Conservation (phyloP, 2,113 vertebrate species). For the Pongo abelii region DNA sequence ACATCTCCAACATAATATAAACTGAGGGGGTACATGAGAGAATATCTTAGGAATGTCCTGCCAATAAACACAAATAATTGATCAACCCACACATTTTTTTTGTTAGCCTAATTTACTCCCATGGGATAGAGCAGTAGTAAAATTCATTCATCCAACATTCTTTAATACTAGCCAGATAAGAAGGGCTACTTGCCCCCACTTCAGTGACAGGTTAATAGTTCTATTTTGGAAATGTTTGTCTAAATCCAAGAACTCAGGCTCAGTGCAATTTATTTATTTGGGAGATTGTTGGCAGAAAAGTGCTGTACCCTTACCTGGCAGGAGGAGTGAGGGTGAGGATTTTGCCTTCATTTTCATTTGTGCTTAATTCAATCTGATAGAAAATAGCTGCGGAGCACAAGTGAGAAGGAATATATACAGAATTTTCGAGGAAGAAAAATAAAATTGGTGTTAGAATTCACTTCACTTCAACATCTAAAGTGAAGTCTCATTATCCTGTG, state of each 20-base stretch:
- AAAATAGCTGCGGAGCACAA: neutral
- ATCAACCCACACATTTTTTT: slow-evolving; percentile 57
- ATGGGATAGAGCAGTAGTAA: slow-evolving; percentile 3
- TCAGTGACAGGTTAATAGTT: slow-evolving; percentile 63
- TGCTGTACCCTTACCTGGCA: slow-evolving; percentile 21
- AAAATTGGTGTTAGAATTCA: neutral
- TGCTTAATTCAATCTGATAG: slow-evolving; percentile 25
- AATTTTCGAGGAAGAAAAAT: neutral
- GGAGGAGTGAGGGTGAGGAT: neutral
- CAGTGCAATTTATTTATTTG: slow-evolving; percentile 40
- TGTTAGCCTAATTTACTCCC: slow-evolving; percentile 31
- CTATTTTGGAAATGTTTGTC: slow-evolving; percentile 55
- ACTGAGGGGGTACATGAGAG: neutral
- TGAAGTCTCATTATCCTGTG: neutral
- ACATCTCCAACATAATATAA: slow-evolving; percentile 66
- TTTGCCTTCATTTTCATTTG: slow-evolving; percentile 23
- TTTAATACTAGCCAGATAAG: slow-evolving; percentile 62
- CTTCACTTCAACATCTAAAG: neutral
- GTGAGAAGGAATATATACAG: neutral
- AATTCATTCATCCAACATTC: slow-evolving; percentile 48
- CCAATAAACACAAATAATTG: slow-evolving; percentile 70
- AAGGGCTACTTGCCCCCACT: neutral
- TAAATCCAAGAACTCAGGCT: neutral
- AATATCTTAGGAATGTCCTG: slow-evolving; percentile 55
- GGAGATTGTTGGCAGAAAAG: neutral